Percentiles rank a stretch among this genome's conserved stretches.
phyloP scores from a whole-genome alignment of 2,113 vertebrate species.

The Syngnathus floridae region DNA sequence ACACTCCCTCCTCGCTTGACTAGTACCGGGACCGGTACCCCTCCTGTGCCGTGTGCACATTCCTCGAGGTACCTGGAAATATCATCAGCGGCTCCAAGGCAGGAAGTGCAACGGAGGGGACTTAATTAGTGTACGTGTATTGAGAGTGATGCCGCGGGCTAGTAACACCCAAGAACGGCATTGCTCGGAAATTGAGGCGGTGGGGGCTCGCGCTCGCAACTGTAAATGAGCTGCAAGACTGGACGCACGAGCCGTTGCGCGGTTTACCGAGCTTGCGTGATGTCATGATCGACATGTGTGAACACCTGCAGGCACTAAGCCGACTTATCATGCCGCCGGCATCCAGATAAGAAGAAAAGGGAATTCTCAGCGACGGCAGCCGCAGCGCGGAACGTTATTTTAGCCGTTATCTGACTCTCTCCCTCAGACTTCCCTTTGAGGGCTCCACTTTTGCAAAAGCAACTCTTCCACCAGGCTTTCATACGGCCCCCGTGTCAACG shows the following conservation, averaged over 20 bases:
- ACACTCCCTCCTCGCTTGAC: constrained; percentile 23
- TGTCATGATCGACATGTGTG: constrained; percentile 22
- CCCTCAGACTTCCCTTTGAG: constrained; percentile 12
- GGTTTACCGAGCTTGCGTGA: constrained; percentile 30
- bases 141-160: constrained; percentile 49
- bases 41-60: constrained; percentile 11
- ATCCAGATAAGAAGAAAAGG: constrained; percentile 22
- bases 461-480: constrained; percentile 9
- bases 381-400: constrained; percentile 16
- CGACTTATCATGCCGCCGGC: constrained; percentile 23
- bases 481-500: not conserved
- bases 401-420: constrained; percentile 21
- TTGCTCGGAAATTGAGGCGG: constrained; percentile 44
- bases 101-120: constrained; percentile 57
- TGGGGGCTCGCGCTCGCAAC: constrained; percentile 29
- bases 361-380: constrained; percentile 29
- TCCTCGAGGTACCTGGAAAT: constrained; percentile 45
- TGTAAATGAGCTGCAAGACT: constrained; percentile 43
- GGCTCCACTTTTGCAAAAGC: constrained; percentile 7
- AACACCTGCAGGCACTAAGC: constrained; percentile 30
- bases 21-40: constrained; percentile 43
- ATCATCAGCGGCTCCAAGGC: constrained; percentile 42
- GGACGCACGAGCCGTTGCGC: constrained; percentile 11
- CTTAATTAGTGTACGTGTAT: constrained; percentile 56
- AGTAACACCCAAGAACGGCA: constrained; percentile 36